Evolutionary conservation across 1,140 invertebrate species (phyloP), one percentile per base, ranked within the genome.

Genomic region (Calosoma granatense): DNA sequence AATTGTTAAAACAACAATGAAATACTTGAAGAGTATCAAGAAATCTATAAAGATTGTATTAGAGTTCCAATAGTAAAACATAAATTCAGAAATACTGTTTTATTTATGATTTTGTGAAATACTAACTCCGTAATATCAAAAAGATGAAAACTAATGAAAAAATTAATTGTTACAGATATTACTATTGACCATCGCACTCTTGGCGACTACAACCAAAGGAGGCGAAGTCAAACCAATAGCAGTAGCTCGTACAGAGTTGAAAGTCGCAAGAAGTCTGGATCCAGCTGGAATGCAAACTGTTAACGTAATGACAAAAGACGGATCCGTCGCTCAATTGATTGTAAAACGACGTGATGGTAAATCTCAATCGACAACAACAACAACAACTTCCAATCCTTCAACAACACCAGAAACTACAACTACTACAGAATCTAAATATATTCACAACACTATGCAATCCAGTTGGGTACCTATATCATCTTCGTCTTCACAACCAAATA

Each of bases 221-320:
- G n/a, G 6, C 26, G n/a, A n/a, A 9, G 26, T 36, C 26, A 36
- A 36, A 9, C 39, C 57, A 47, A 56, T 60, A 2, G 70, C 78
- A 20, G 69, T 79, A 26, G 80, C 86, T 1, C 77, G 87, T 52
- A 89, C 87, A 2, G 81, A 86, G 65, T 69, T 91, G 1, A 85
- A 88, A 67, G 86, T 91, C 1, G 82, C 85, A 0, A 77, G 86
- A 61, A 88, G 85, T 68, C 72, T 89, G 1, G 81, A 86, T 70
- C 85, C 86, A 1, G 81, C 84, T 2, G 80, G 85, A 43, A 88
- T 81, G 20, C 81, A 87, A 64, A 86, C 87, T 9, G 66, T 90
- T 9, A 86, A 83, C 65, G 84, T 91, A 0, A 78, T 83, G 56
- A 87, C 86, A 0, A 82, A 81, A 64, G 80, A 83, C 12, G 88